phyloP scores from a whole-genome alignment of 2,113 vertebrate genomes.

The Neopipo cinnamomea region DNA sequence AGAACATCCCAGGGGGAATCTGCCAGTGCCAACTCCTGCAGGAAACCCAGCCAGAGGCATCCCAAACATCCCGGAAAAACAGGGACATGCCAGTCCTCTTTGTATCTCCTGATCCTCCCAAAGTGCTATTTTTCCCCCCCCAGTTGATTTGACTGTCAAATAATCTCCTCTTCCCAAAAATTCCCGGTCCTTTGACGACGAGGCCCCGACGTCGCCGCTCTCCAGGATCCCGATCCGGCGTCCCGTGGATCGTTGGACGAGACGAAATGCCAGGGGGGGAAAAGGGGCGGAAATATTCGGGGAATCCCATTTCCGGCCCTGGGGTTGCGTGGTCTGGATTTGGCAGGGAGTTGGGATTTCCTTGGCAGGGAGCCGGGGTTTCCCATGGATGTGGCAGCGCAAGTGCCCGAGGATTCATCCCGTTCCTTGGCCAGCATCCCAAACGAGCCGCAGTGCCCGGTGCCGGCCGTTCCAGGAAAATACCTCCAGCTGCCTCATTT shows the following conservation, averaged over 20 bases:
- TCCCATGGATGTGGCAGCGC: neutral
- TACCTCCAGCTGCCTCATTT: neutral
- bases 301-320: neutral
- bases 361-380: neutral
- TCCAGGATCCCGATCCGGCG: accelerated
- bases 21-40: accelerated
- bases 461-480: neutral
- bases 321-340: neutral
- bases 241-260: accelerated
- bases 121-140: neutral
- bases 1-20: accelerated
- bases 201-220: accelerated
- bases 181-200: accelerated
- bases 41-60: neutral
- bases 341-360: neutral
- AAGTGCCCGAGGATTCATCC: neutral
- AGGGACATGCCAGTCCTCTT: accelerated
- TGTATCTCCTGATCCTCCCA: neutral
- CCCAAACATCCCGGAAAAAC: neutral
- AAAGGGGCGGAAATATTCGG: neutral
- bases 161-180: neutral
- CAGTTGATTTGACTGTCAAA: neutral
- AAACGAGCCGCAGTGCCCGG: accelerated
- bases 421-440: neutral
- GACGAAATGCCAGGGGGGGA: neutral